Conservation (phyloP, 1,140 invertebrate species). For the Drosophila varians region DNA sequence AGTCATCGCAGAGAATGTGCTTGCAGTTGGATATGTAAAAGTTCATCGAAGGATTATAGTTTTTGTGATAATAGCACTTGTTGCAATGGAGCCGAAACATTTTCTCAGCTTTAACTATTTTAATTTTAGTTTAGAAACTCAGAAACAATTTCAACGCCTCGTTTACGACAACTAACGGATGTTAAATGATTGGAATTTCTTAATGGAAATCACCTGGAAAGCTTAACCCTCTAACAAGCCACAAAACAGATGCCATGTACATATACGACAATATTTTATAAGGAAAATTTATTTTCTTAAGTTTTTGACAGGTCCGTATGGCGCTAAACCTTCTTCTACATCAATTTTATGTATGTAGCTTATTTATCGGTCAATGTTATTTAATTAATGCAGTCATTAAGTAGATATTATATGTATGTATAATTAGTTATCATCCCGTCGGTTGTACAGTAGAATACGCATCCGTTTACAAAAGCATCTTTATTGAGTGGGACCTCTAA, state of each 20-base stretch:
- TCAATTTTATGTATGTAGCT: conserved; percentile 30
- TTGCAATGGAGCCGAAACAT: neutral
- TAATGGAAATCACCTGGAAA: neutral
- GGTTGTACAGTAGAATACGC: conserved; percentile 45
- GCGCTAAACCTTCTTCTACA: conserved; percentile 40
- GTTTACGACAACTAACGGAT: neutral
- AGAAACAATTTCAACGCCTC: neutral
- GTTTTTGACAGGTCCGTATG: conserved; percentile 45
- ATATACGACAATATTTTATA: conserved; percentile 24
- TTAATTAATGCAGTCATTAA: conserved; percentile 47
- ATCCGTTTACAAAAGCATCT: conserved; percentile 47
- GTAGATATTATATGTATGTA: conserved; percentile 34
- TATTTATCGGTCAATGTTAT: conserved; percentile 26
- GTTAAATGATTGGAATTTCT: neutral
- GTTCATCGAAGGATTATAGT: neutral
- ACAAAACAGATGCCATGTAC: neutral
- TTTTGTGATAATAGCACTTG: neutral
- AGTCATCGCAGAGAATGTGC: neutral
- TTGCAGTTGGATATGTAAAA: neutral
- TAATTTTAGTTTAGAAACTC: neutral
- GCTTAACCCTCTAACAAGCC: neutral
- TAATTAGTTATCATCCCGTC: conserved; percentile 27
- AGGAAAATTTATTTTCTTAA: conserved; percentile 49
- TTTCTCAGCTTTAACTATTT: neutral
- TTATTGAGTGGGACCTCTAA: conserved; percentile 43